phyloP scores from a whole-genome alignment of 2,797 vertebrate species.

The Leucoraja ocellata region DNA sequence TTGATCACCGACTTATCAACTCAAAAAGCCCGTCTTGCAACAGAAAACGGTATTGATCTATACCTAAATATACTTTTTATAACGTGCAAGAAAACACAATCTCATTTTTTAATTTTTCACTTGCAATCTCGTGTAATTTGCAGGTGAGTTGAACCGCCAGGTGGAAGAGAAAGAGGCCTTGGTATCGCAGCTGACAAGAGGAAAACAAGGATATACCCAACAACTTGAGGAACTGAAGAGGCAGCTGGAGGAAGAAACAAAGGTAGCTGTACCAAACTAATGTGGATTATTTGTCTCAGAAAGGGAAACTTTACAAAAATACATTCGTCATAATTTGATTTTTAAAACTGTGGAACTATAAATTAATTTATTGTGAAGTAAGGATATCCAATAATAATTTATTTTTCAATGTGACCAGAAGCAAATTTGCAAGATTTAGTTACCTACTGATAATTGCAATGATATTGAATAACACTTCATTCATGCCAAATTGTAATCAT shows the following conservation, averaged over 20 bases:
- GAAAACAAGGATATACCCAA: conserved; percentile 75
- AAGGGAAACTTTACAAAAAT: not conserved
- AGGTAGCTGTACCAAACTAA: conserved; percentile 52
- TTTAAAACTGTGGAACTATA: not conserved
- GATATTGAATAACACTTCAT: not conserved
- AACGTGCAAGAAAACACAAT: not conserved
- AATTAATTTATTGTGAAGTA: not conserved
- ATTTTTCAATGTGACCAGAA: not conserved
- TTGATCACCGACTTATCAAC: conserved; percentile 56
- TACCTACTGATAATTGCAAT: not conserved
- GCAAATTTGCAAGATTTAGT: not conserved
- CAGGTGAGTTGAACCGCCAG: conserved; percentile 71
- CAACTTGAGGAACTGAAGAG: conserved; percentile 79
- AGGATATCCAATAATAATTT: not conserved
- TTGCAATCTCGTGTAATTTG: not conserved
- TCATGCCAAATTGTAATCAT: not conserved
- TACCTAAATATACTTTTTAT: not conserved
- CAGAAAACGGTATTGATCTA: conserved; percentile 58
- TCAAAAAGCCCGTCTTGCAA: conserved; percentile 60
- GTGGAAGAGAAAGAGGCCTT: conserved; percentile 80
- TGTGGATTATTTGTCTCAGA: not conserved
- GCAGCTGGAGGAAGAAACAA: conserved; percentile 79
- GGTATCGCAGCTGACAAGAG: conserved; percentile 76
- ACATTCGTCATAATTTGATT: not conserved
- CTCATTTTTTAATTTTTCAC: not conserved